Base-by-base conservation (phyloP, 2,888 invertebrate genomes). In the Andrena flavipes region DNA sequence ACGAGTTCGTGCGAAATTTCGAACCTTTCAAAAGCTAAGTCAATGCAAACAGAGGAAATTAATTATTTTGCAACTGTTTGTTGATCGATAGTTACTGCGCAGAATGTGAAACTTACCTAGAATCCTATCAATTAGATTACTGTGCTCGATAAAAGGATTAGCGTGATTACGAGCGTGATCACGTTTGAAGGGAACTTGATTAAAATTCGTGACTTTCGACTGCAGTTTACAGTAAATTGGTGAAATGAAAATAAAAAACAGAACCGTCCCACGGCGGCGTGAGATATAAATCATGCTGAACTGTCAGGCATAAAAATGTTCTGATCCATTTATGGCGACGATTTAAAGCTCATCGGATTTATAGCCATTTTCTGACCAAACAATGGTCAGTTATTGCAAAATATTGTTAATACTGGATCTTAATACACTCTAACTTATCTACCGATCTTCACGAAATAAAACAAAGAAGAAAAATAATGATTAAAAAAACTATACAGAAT, bases 61-160 rank as follows among this genome's bases (percentile, higher is more conserved):
- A n/a, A 35, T n/a, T 35, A 35, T 35, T 20, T 8, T 20, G 5
- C 10, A 13, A 8, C 10, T 33, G 62, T 0, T 35, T 33, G 33
- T 7, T 63, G 13, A 20, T n/a, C n/a, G 8, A 35, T 35, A 63
- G 30, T 20, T 67, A 8, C 29, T 23, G 10, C 7, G 42, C 26
- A 29, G 60, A 73, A 51, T 3, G 1, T 0, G 1, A n/a, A 13
- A 13, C 0, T 13, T 29, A 33, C 42, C 23, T 7, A 30, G 7
- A 23, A 67, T 73, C 73, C 8, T 73, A 73, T 67, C 56, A 30
- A 70, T 33, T 33, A 60, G 65, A 67, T 73, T 73, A 51, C 1
- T 30, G n/a, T 62, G 49, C 29, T 10, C 6, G 67, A 78, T 78
- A 67, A 62, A 62, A 6, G 26, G 65, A 78, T 68, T 23, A 68